phyloP scores from a whole-genome alignment of 1,140 invertebrate genomes.

The Stegodyphus dumicola region DNA sequence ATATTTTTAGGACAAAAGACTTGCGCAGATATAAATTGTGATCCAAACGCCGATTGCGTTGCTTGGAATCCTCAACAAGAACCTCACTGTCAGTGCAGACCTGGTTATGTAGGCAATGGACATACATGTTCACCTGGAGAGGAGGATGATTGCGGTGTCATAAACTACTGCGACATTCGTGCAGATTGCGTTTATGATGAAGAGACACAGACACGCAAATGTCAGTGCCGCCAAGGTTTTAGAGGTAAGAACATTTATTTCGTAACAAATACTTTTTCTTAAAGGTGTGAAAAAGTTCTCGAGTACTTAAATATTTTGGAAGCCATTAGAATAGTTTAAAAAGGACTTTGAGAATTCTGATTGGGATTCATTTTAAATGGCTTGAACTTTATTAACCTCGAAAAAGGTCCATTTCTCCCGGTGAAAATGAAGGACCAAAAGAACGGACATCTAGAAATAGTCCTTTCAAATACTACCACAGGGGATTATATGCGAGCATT shows the following conservation, averaged over 20 bases:
- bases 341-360: no score
- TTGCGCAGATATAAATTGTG: slow-evolving; percentile 72
- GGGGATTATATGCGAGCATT: no score
- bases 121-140: slow-evolving; percentile 56
- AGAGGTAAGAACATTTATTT: slow-evolving; percentile 77
- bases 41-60: slow-evolving; percentile 69
- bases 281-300: no score
- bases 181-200: slow-evolving; percentile 82
- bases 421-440: no score
- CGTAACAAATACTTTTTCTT: background rate
- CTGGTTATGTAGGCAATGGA: slow-evolving; percentile 68
- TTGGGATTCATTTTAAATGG: no score
- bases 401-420: no score
- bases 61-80: background rate
- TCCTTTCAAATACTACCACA: no score
- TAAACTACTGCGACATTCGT: slow-evolving; percentile 79
- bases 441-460: no score
- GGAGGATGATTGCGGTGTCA: slow-evolving; percentile 49
- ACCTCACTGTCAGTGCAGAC: slow-evolving; percentile 64
- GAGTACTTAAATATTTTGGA: no score
- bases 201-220: slow-evolving; percentile 75
- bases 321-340: no score
- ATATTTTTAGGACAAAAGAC: slow-evolving; percentile 66
- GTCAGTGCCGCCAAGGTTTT: slow-evolving; percentile 82
- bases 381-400: no score